These are phyloP conservation scores for Ptilonorhynchus violaceus DNA, from an alignment of 2,113 vertebrate species.

Conservation along the genomic window DNA sequence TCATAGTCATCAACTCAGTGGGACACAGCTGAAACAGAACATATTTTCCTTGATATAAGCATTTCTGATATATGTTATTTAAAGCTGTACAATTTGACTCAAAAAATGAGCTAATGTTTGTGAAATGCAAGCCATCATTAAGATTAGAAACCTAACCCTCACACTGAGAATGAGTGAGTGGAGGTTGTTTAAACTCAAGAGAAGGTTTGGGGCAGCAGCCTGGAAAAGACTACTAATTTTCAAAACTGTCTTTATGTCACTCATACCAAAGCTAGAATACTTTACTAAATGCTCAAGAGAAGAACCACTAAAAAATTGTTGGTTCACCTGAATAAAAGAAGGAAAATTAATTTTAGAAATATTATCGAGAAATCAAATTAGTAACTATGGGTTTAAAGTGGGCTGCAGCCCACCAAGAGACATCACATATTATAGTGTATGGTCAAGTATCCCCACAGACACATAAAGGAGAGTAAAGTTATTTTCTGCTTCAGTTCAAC, in stretches of 20 bases:
- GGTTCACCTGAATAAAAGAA: background rate
- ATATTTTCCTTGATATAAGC: background rate
- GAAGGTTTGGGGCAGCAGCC: background rate
- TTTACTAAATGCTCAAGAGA: background rate
- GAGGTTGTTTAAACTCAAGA: background rate
- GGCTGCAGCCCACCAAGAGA: background rate
- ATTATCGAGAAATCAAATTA: background rate
- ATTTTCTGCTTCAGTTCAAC: background rate
- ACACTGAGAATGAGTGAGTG: background rate
- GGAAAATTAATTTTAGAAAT: background rate
- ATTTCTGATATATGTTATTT: background rate
- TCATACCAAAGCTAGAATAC: background rate
- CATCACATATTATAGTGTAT: rapidly evolving
- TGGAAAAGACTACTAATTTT: background rate
- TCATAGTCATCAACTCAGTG: background rate
- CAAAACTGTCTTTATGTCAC: background rate
- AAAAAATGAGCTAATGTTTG: background rate
- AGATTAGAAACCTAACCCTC: background rate
- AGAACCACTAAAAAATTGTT: background rate
- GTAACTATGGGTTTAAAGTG: background rate
- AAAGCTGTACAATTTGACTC: background rate
- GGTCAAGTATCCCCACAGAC: background rate
- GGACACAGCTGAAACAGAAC: background rate
- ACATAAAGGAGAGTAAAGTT: background rate
- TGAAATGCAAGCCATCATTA: background rate